Conservation (phyloP, 1,140 invertebrate genomes). For the Papilio xuthus region DNA sequence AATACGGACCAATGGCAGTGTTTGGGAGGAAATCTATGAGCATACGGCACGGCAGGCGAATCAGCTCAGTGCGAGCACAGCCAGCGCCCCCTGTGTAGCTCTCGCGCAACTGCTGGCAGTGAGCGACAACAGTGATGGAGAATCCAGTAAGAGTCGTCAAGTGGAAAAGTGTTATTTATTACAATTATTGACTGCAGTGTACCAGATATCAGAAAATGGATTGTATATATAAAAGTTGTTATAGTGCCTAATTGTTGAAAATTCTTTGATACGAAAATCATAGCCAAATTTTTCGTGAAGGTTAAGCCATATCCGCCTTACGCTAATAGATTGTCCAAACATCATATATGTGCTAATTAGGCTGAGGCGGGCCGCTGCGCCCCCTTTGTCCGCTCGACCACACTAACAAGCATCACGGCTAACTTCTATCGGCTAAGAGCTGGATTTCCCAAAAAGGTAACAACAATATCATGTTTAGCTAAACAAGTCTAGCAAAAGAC, state of each 20-base stretch:
- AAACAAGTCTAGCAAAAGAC: no score
- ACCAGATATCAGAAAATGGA: not conserved
- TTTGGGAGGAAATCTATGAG: not conserved
- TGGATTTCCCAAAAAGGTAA: slow-evolving; percentile 22
- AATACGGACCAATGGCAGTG: slow-evolving; percentile 15
- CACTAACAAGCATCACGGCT: not conserved
- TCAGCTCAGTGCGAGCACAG: not conserved
- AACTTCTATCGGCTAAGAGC: not conserved
- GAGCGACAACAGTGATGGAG: not conserved
- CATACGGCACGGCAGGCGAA: not conserved
- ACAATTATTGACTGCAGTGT: not conserved
- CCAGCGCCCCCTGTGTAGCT: not conserved
- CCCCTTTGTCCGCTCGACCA: not conserved
- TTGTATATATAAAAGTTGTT: not conserved
- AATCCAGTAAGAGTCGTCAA: not conserved
- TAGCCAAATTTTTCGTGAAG: slow-evolving; percentile 17
- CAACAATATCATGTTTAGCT: not conserved
- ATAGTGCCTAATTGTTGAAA: not conserved
- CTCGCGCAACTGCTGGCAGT: not conserved
- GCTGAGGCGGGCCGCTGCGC: not conserved
- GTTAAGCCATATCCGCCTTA: not conserved
- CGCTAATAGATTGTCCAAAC: slow-evolving; percentile 19
- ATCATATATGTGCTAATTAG: slow-evolving; percentile 24
- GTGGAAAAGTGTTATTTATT: not conserved
- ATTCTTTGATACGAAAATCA: not conserved